A percentile compares a stretch with the other conserved stretches of the same genome.
Evolutionary conservation across 2,888 invertebrate genomes (phyloP).

Genomic region (Phortica okadai): DNA sequence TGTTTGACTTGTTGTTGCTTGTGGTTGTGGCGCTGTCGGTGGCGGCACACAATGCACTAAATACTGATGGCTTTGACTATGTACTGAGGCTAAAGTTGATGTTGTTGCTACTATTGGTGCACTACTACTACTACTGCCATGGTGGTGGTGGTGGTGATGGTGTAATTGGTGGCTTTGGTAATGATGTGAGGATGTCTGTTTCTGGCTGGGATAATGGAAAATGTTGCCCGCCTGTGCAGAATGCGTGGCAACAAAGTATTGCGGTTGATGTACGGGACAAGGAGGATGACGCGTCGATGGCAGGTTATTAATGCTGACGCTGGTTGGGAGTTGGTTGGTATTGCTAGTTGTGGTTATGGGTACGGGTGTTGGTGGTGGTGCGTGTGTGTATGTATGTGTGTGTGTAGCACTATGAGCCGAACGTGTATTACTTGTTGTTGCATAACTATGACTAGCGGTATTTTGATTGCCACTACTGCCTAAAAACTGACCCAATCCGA

Average conservation of each 20-base stretch:
- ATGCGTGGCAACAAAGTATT: slow-evolving; percentile 16
- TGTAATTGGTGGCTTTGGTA: slow-evolving; percentile 42
- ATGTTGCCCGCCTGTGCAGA: slow-evolving; percentile 27
- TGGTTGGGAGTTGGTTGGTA: background rate
- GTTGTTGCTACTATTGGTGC: slow-evolving; percentile 73
- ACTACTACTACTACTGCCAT: slow-evolving; percentile 64
- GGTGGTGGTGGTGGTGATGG: slow-evolving; percentile 46
- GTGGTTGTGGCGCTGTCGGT: background rate
- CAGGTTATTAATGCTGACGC: slow-evolving; percentile 29
- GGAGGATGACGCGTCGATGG: slow-evolving; percentile 43
- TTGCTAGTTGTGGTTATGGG: slow-evolving; percentile 31
- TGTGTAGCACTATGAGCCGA: slow-evolving; percentile 51
- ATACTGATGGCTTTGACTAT: slow-evolving; percentile 74
- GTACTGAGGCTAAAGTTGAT: slow-evolving; percentile 67
- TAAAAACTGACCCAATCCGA: slow-evolving; percentile 91
- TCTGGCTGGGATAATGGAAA: slow-evolving; percentile 43
- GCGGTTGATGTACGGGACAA: slow-evolving; percentile 57
- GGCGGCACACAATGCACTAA: slow-evolving; percentile 73
- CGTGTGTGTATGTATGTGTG: slow-evolving; percentile 38
- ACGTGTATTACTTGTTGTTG: slow-evolving; percentile 68
- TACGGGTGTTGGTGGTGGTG: slow-evolving; percentile 30
- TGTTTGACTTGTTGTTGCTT: slow-evolving; percentile 55
- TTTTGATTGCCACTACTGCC: slow-evolving; percentile 76
- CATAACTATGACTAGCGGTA: slow-evolving; percentile 67
- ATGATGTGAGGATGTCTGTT: slow-evolving; percentile 42